Conservation (phyloP, 2,113 vertebrate genomes). For the Myiopsitta monachus region DNA sequence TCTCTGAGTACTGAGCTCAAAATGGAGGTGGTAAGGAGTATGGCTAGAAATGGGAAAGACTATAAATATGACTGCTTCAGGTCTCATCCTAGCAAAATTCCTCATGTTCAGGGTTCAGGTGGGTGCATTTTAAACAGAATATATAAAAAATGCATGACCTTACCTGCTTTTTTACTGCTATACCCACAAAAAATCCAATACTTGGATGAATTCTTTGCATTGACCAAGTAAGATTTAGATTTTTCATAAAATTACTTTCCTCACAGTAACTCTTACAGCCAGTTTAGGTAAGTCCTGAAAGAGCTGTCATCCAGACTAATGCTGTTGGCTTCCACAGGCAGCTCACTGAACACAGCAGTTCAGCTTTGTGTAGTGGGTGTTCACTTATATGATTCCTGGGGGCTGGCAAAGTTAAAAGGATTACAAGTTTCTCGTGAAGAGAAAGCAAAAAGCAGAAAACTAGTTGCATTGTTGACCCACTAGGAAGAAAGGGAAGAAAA, state of each 20-base stretch:
- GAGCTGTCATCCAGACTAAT: neutral
- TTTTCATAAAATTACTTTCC: neutral
- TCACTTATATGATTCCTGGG: neutral
- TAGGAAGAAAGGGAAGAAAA: neutral
- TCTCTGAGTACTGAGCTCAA: neutral
- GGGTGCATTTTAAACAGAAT: neutral
- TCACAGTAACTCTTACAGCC: neutral
- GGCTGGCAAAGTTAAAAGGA: neutral
- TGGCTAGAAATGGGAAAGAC: neutral
- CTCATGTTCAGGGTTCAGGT: neutral
- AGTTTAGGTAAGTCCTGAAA: neutral
- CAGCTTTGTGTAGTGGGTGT: neutral
- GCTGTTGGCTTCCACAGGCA: neutral
- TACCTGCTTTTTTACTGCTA: neutral
- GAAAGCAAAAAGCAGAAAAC: neutral
- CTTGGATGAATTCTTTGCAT: neutral
- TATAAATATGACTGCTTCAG: neutral
- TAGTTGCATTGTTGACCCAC: neutral
- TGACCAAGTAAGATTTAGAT: neutral
- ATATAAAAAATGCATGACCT: neutral
- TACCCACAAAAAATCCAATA: neutral
- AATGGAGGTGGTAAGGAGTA: neutral
- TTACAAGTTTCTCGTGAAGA: neutral
- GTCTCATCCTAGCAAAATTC: neutral
- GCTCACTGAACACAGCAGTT: neutral